Base-by-base conservation (phyloP, 2,113 vertebrate species). In the Vanacampus margaritifer region DNA sequence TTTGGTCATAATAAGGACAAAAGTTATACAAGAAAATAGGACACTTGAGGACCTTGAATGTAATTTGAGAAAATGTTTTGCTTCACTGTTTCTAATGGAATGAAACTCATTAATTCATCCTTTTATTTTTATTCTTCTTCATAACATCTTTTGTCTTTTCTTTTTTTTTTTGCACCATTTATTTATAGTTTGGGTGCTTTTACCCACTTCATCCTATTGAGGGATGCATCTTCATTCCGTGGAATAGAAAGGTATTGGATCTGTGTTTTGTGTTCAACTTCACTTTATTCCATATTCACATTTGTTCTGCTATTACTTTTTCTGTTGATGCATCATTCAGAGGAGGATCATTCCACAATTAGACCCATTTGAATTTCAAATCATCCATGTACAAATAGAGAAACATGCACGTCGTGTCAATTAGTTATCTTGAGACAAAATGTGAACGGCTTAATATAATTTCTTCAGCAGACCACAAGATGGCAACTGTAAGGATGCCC, bases 221-320 rank as follows among this genome's bases (percentile, higher is more conserved):
- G 87, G 95, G 97, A 95, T 99, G 96, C 91, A 93, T 95, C 94
- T 95, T 98, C 94, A 91, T 94, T 90, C 95, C 94, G 78, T 98
- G 96, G 96, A 98, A 93, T 92, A 95, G 94, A 98, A 98, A 98
- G 97, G 97, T 99, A 98, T 93, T 62, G 89, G 64, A 82, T 80
- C 81, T 69, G 61, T 68, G 56, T 65, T 17, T 0, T 61, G 35
- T 62, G 58, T 71, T 21, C 13, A 70, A 6, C 59, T 71, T 72
- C 19, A 46, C 19, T 69, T 61, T 48, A 23, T 41, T 23, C 0
- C 59, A 3, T 36, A 3, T 26, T 73, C n/a, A 69, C 14, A n/a
- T 78, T 68, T 36, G 2, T 48, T 64, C 19, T 50, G 45, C 58
- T 13, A 6, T 37, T 61, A 14, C 11, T 36, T 11, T 39, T 61